These are phyloP conservation scores for Psittacara wagleri DNA, from an alignment of 2,113 vertebrate species.

Conservation along the genomic window DNA sequence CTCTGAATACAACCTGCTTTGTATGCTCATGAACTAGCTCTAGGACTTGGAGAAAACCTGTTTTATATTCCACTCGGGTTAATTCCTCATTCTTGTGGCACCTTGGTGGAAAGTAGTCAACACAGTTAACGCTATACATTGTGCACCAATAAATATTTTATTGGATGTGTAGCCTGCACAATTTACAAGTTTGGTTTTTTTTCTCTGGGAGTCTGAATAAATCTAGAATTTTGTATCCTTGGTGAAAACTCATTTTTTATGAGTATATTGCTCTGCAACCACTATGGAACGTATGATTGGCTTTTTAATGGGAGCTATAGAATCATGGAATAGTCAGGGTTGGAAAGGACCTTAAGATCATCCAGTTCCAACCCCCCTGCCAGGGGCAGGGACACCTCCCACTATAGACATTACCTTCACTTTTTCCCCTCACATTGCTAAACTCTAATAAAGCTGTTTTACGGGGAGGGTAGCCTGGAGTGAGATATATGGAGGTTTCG, in stretches of 20 bases:
- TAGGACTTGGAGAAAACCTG: conserved; percentile 25
- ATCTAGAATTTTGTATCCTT: conserved; percentile 55
- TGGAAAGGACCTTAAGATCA: too few relatives aligned
- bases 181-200: conserved; percentile 68
- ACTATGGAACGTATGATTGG: conserved; percentile 36
- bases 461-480: conserved; percentile 33
- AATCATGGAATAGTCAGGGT: not conserved
- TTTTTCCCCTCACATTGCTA: conserved; percentile 21
- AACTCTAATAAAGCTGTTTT: conserved; percentile 68
- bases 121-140: conserved; percentile 63
- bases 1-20: conserved; percentile 58
- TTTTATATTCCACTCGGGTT: conserved; percentile 68
- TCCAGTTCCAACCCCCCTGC: too few relatives aligned
- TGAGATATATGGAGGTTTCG: conserved; percentile 61
- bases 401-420: conserved; percentile 3
- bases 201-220: conserved; percentile 46
- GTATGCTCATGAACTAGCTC: conserved; percentile 56
- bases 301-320: conserved; percentile 46
- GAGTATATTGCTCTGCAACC: conserved; percentile 39
- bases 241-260: conserved; percentile 64
- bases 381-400: too few relatives aligned
- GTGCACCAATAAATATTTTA: conserved; percentile 74
- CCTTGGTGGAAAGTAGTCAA: conserved; percentile 66
- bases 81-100: conserved; percentile 75
- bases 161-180: conserved; percentile 62